These are phyloP conservation scores for Hestina assimilis DNA, from an alignment of 1,140 invertebrate species.

Conservation along the genomic window DNA sequence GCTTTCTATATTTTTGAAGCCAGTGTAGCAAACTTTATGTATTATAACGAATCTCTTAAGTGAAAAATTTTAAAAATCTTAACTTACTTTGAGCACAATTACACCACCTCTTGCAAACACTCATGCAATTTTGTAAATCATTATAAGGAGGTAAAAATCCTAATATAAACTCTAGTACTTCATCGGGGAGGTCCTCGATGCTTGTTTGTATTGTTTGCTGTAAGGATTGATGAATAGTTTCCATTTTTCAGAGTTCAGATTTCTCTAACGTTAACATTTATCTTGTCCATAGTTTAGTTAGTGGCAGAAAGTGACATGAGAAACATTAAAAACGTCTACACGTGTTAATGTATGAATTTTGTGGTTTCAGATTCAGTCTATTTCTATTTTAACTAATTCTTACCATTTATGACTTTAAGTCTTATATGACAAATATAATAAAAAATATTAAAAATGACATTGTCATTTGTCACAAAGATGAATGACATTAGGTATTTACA, in stretches of 20 bases:
- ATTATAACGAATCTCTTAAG: too few relatives aligned
- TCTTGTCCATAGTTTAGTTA: conserved; percentile 2
- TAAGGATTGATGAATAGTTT: conserved; percentile 47
- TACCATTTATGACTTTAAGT: neutral
- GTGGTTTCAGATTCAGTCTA: neutral
- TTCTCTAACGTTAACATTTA: neutral
- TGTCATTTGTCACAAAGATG: neutral
- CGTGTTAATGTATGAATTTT: neutral
- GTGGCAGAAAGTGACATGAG: neutral
- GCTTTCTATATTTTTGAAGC: too few relatives aligned
- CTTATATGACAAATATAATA: conserved; percentile 2
- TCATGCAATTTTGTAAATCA: conserved; percentile 90
- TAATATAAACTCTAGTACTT: conserved; percentile 95
- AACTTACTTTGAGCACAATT: conserved; percentile 87
- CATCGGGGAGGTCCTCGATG: conserved; percentile 90
- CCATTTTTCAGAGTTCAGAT: conserved; percentile 38
- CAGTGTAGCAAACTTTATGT: too few relatives aligned
- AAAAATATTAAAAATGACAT: neutral
- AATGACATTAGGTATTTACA: too few relatives aligned
- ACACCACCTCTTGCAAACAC: conserved; percentile 92
- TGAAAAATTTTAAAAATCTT: neutral
- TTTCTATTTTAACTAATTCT: conserved; percentile 1
- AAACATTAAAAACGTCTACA: neutral
- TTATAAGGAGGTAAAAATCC: conserved; percentile 92
- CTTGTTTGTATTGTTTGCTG: conserved; percentile 59